Evolutionary conservation across 2,888 invertebrate genomes (phyloP), one percentile per base, ranked within the genome.

Genomic region (Sinelater perroti): DNA sequence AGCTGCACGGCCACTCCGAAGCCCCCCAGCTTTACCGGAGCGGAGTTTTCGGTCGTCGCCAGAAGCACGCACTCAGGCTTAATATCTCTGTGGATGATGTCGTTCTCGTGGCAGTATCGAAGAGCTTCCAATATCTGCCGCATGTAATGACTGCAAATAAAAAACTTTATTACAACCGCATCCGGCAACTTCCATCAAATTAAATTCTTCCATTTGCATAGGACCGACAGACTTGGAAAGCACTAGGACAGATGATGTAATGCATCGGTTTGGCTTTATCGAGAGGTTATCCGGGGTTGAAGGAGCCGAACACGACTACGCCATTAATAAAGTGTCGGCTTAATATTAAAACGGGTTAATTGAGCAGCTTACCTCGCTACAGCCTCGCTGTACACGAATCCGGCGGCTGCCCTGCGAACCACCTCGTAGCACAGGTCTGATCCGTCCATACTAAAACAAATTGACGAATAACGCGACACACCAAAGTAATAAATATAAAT

Each of bases 301-400:
- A n/a, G n/a, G 28, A 28, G 2, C 28, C 5, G 24, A 28, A 28
- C 28, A 28, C 28, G 17, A 4, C 18, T 7, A 35, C 18, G 8
- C 17, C 16, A 35, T 35, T 16, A 35, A 3, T 17, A 7, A 17
- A 35, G 10, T 35, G 16, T 16, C 3, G 3, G 5, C 14, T 35
- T 35, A 35, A 35, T 35, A 35, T 35, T 17, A 11, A 31, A 31
- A 14, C 31, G 14, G 11, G 14, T 10, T 31, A 10, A 31, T 13
- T 31, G 18, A 21, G 7, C 16, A 35, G 76, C 82, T 83, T 82
- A 96, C 97, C 97, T 97, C 65, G 97, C 96, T 50, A 99, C 99
- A 33, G 97, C 96, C 83, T 99, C 99, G 75, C 98, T 99, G 82
- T 99, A 99, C 58, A 97, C 97, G 80, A 99, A 99, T 63, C 99